phyloP scores from a whole-genome alignment of 2,113 vertebrate genomes.

The Marmota flaviventris region DNA sequence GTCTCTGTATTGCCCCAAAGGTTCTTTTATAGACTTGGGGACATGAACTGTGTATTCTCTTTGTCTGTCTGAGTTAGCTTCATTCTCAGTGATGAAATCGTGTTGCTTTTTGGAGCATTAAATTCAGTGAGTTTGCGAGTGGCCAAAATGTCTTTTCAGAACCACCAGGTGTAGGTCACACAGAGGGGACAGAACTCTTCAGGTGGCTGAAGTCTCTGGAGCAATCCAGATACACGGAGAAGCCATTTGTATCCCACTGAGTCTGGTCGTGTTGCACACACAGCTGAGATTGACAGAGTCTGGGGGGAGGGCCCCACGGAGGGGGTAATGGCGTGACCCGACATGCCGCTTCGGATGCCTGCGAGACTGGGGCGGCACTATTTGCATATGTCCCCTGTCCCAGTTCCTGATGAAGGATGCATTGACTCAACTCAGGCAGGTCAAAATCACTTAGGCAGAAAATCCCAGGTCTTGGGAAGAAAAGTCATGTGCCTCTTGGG shows the following conservation, averaged over 20 bases:
- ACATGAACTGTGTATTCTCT: conserved; percentile 75
- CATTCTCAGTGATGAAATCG: conserved; percentile 89
- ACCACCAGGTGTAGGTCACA: conserved; percentile 90
- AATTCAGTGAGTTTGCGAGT: conserved; percentile 89
- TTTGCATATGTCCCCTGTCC: conserved; percentile 68
- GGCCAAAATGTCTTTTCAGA: conserved; percentile 87
- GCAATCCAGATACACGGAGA: conserved; percentile 89
- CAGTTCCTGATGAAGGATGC: conserved; percentile 74
- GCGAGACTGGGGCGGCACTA: conserved; percentile 72
- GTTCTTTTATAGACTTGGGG: conserved; percentile 74
- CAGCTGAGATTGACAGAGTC: conserved; percentile 87
- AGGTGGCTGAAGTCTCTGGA: conserved; percentile 88
- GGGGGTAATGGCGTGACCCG: conserved; percentile 66
- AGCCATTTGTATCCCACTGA: conserved; percentile 95
- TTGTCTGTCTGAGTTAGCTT: conserved; percentile 94
- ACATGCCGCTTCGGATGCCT: conserved; percentile 70
- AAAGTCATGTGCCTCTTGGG: conserved; percentile 87
- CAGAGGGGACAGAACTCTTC: conserved; percentile 86
- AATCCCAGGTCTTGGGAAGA: conserved; percentile 83
- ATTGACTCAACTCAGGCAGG: conserved; percentile 84
- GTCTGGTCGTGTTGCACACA: conserved; percentile 77
- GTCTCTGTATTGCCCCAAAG: conserved; percentile 65
- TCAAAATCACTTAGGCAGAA: conserved; percentile 90
- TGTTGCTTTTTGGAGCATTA: conserved; percentile 95
- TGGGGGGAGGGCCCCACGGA: conserved; percentile 59